Evolutionary conservation across 1,140 invertebrate genomes (phyloP), one percentile per base, ranked within the genome.

Genomic region (Conus ventricosus): DNA sequence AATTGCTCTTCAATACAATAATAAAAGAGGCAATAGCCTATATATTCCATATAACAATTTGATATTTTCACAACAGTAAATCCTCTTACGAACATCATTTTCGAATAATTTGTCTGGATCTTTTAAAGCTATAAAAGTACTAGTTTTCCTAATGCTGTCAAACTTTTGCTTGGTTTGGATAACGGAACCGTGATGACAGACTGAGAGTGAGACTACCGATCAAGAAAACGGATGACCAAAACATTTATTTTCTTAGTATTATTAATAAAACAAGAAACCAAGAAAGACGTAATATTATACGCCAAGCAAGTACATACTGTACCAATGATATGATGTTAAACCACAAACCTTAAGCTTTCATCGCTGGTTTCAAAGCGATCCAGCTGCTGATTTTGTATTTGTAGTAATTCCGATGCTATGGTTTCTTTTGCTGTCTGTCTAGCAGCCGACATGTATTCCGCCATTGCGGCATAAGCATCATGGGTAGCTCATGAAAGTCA

Each of bases 401-500:
- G 80, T 54, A 54, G 8, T 54, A 10, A 81, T 51, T 10, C 10
- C 39, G 51, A 39, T 81, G 39, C 17, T 51, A 23, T 54, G 39
- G 27, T 54, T 54, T 17, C 39, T 81, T 6, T 81, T 23, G 10
- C 27, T 81, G 51, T 78, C 63, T n/a, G 85, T 57, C 51, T 87
- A 87, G 85, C 85, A 87, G 85, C 85, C 85, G 85, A 87, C 85
- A 87, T 78, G 85, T 78, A 78, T 13, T 87, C 85, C 85, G 85
- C 85, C 85, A 87, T 87, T 76, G 71, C 51, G 23, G 54, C n/a
- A 78, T 39, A 55, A 53, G 85, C 85, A 87, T 78, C 51, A 57
- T 87, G 85, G 85, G 85, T 78, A 87, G 39, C 67, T n/a, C 71
- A 55, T 63, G 82, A 87, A 87, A 76, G 25, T 78, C 17, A 17